Evolutionary conservation across 2,113 vertebrate genomes (phyloP).

Genomic region (Tachysurus fulvidraco): DNA sequence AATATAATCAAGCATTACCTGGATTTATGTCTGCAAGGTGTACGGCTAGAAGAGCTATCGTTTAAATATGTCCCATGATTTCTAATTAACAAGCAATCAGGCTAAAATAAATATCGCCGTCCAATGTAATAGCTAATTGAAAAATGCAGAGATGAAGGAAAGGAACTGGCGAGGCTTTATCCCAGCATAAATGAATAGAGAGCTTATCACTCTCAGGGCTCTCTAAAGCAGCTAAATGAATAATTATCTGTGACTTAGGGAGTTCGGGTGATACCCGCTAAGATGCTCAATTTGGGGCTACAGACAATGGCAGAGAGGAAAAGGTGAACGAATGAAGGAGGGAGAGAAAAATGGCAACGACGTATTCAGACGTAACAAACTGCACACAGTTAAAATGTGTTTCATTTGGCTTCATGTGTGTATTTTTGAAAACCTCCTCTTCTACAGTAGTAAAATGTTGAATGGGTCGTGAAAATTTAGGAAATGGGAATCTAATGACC

Average conservation of each 20-base stretch:
- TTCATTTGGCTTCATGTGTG: neutral
- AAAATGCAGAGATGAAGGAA: constrained; percentile 81
- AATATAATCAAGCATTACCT: constrained; percentile 90
- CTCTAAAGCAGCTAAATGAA: constrained; percentile 99
- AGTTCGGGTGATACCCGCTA: constrained; percentile 84
- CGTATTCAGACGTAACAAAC: constrained; percentile 1
- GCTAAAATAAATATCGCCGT: constrained; percentile 88
- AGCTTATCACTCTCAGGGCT: constrained; percentile 96
- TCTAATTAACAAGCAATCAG: constrained; percentile 97
- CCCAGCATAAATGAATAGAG: constrained; percentile 93
- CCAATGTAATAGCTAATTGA: constrained; percentile 89
- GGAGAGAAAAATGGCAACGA: constrained; percentile 56
- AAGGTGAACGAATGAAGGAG: constrained; percentile 69
- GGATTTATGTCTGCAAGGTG: constrained; percentile 90
- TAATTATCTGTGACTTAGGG: constrained; percentile 96
- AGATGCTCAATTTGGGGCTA: constrained; percentile 95
- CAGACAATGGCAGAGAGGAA: constrained; percentile 82
- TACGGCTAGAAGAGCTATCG: constrained; percentile 88
- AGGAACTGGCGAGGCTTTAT: constrained; percentile 89
- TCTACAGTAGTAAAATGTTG: neutral
- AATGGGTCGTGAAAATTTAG: neutral
- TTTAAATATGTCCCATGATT: constrained; percentile 97
- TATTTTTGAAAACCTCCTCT: neutral
- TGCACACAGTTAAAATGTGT: neutral
- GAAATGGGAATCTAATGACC: neutral